phyloP scores from a whole-genome alignment of 2,113 vertebrate genomes.

The Arothron firmamentum region DNA sequence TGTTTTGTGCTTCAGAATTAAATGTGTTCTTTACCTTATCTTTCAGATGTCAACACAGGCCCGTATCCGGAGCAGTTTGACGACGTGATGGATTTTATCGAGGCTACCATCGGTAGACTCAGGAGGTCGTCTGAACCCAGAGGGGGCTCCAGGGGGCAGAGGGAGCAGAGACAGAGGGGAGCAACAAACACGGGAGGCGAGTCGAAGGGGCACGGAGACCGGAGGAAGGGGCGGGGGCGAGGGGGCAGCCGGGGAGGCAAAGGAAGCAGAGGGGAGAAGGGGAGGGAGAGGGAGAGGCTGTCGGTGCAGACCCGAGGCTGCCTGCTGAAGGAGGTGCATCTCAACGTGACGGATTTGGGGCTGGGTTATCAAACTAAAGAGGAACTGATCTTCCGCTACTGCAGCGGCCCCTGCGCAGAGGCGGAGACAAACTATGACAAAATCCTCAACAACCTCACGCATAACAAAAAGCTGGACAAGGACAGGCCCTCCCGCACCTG shows the following conservation, averaged over 20 bases:
- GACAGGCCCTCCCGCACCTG: constrained; percentile 87
- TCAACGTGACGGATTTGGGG: constrained; percentile 95
- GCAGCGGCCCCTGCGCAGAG: constrained; percentile 90
- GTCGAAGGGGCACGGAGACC: constrained; percentile 66
- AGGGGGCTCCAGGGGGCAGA: constrained; percentile 64
- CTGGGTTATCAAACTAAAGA: constrained; percentile 96
- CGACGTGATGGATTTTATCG: constrained; percentile 95
- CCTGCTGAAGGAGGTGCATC: constrained; percentile 89
- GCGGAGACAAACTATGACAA: constrained; percentile 95
- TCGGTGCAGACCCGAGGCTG: constrained; percentile 83
- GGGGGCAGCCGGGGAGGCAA: constrained; percentile 57
- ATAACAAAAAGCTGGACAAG: constrained; percentile 88
- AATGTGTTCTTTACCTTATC: constrained; percentile 1
- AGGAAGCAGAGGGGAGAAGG: constrained; percentile 70
- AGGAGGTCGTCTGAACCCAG: constrained; percentile 83
- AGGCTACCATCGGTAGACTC: constrained; percentile 90
- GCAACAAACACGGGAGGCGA: constrained; percentile 52
- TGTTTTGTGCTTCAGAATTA: not conserved
- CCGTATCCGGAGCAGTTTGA: constrained; percentile 89
- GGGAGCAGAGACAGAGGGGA: constrained; percentile 79
- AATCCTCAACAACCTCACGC: constrained; percentile 95
- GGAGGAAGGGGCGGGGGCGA: constrained; percentile 68
- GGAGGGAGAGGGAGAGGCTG: constrained; percentile 66
- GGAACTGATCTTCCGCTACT: constrained; percentile 95
- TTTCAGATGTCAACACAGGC: constrained; percentile 82